These are phyloP conservation scores for Corydoras maculifer DNA, from an alignment of 2,113 vertebrate genomes.

Conservation along the genomic window DNA sequence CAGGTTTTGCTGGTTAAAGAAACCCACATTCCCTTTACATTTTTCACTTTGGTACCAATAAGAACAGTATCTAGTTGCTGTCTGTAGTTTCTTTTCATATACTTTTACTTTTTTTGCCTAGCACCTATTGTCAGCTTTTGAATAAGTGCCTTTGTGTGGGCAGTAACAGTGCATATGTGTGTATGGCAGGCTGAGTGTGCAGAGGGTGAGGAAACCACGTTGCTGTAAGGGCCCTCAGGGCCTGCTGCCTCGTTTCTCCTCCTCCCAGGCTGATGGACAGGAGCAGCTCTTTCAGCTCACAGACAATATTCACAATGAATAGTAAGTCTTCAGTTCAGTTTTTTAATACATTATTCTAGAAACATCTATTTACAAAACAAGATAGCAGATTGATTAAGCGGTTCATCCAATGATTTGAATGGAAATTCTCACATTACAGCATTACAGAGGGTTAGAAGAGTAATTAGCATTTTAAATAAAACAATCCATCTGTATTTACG, in stretches of 20 bases:
- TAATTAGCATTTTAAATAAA: too few relatives aligned
- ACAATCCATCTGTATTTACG: too few relatives aligned
- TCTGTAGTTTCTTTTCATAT: background rate
- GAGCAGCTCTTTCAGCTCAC: slow-evolving; percentile 92
- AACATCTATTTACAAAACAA: too few relatives aligned
- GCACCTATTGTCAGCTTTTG: slow-evolving; percentile 5
- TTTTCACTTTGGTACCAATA: background rate
- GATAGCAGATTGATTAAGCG: too few relatives aligned
- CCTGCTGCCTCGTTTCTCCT: slow-evolving; percentile 78
- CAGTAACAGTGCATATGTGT: slow-evolving; percentile 5
- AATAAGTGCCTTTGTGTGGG: background rate
- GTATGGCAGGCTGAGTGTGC: slow-evolving; percentile 70
- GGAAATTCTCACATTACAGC: too few relatives aligned
- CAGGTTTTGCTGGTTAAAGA: too few relatives aligned
- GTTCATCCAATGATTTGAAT: too few relatives aligned
- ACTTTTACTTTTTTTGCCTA: background rate
- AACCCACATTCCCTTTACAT: background rate
- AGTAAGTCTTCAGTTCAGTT: slow-evolving; percentile 69
- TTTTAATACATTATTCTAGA: background rate
- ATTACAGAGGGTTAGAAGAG: too few relatives aligned
- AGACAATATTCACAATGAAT: slow-evolving; percentile 88
- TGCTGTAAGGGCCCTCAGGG: slow-evolving; percentile 90
- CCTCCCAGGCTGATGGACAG: slow-evolving; percentile 86
- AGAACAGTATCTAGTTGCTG: background rate
- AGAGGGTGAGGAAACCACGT: slow-evolving; percentile 80